Base-by-base conservation (phyloP, 2,797 vertebrate species). In the Yasuhikotakia modesta region DNA sequence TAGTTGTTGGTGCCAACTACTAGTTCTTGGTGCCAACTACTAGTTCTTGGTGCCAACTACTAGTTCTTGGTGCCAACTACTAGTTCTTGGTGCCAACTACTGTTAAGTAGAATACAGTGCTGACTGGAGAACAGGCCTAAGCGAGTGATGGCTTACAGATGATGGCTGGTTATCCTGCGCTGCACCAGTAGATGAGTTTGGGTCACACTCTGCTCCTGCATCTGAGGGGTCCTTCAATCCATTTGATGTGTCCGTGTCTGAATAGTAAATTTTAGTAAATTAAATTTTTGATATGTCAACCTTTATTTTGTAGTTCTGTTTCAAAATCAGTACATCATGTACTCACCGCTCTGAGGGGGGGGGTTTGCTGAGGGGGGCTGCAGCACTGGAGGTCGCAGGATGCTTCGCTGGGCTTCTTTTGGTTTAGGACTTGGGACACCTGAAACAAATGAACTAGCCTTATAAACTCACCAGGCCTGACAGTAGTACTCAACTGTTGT, bases 391-490 rank as follows among this genome's bases (percentile, higher is more conserved):
- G 95, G 95, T 57, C 95, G 93, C 63, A 95, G 89, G 22, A 6
- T n/a, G n/a, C n/a, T n/a, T n/a, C 48, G 95, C 52, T 94, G 95
- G 82, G 93, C 93, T 24, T 95, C 94, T 89, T 95, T 95, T 16
- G 94, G 94, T 81, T 95, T 95, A 88, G 94, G 95, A 86, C 93
- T 94, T 0, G 95, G 95, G 71, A 95, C 80, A 84, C 95, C 94
- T 95, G 88, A 30, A 86, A 87, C 16, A 39, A 27, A 69, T 46
- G 7, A 52, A 70, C 8, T 4, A 76, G 14, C 13, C 5, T 10
- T 30, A 13, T 27, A 10, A 10, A 19, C 14, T 32, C 27, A 61
- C 14, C 16, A 63, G 60, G 32, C 27, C 60, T 19, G 60, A 19
- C 60, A 35, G 30, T 13, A 32, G 32, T 8, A 5, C 43, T 48